These are phyloP conservation scores for Crocuta crocuta DNA, from an alignment of 2,113 vertebrate genomes.

Conservation along the genomic window DNA sequence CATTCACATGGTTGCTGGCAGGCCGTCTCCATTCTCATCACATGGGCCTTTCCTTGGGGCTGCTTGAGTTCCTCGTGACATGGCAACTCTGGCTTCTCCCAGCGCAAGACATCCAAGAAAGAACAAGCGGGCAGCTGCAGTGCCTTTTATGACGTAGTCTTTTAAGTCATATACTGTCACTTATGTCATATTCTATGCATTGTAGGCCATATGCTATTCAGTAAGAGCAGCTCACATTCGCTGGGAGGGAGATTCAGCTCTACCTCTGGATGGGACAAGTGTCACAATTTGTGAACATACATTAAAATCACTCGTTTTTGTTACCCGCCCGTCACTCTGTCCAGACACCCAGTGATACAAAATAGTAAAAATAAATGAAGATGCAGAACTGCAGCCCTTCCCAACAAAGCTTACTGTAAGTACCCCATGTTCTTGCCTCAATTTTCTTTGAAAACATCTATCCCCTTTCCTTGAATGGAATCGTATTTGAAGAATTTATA, in stretches of 20 bases:
- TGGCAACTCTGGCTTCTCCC: neutral
- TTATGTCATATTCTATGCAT: neutral
- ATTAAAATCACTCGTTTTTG: slow-evolving; percentile 4
- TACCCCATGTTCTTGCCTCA: neutral
- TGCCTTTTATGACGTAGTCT: slow-evolving; percentile 40
- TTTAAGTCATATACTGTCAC: slow-evolving; percentile 13
- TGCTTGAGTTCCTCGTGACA: neutral
- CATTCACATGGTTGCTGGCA: neutral
- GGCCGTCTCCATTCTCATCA: neutral
- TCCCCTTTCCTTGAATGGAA: slow-evolving; percentile 24
- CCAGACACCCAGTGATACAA: neutral
- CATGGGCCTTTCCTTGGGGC: neutral
- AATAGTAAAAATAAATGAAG: neutral
- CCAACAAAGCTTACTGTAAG: neutral
- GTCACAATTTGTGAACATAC: neutral
- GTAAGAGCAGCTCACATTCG: neutral
- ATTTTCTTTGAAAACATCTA: neutral
- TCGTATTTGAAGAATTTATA: slow-evolving; percentile 14
- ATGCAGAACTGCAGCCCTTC: neutral
- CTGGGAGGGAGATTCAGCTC: neutral
- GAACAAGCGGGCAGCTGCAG: neutral
- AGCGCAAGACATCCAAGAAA: neutral
- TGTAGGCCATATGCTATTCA: neutral
- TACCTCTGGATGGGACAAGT: neutral
- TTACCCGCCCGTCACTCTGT: neutral